Conservation (phyloP, 2,888 invertebrate species). For the Camptogramma bilineatum region DNA sequence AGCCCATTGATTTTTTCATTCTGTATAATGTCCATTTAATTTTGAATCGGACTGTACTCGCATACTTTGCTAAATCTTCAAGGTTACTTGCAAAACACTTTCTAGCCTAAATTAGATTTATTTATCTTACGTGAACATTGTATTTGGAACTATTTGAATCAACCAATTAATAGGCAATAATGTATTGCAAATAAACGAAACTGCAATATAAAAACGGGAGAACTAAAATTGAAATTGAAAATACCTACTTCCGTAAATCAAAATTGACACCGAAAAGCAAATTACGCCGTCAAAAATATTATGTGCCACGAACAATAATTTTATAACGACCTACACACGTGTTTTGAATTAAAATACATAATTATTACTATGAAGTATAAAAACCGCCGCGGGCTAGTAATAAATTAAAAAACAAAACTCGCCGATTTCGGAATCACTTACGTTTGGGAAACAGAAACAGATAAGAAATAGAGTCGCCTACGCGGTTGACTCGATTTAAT, state of each 20-base stretch:
- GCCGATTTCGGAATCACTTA: slow-evolving; percentile 63
- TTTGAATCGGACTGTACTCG: not conserved
- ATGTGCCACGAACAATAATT: slow-evolving; percentile 51
- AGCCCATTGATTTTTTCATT: too few relatives aligned
- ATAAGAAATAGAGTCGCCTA: slow-evolving; percentile 58
- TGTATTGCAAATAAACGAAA: not conserved
- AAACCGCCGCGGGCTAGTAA: slow-evolving; percentile 59
- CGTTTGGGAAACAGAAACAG: slow-evolving; percentile 56
- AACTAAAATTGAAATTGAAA: not conserved
- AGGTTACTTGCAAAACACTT: slow-evolving; percentile 31
- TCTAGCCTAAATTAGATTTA: slow-evolving; percentile 9
- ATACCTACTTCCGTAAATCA: slow-evolving; percentile 4
- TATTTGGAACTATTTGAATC: not conserved
- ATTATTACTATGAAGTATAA: slow-evolving; percentile 54
- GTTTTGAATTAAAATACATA: slow-evolving; percentile 53
- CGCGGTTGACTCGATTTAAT: slow-evolving; percentile 63
- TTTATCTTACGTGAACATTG: not conserved
- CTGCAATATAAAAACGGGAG: not conserved
- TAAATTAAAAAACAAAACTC: slow-evolving; percentile 65
- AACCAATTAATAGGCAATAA: not conserved
- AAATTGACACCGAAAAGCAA: slow-evolving; percentile 11
- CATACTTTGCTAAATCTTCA: slow-evolving; percentile 23
- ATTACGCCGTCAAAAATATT: slow-evolving; percentile 35
- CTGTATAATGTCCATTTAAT: not conserved
- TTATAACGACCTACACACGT: slow-evolving; percentile 53